Conservation (phyloP, 2,113 vertebrate species). For the Hystrix brachyura region DNA sequence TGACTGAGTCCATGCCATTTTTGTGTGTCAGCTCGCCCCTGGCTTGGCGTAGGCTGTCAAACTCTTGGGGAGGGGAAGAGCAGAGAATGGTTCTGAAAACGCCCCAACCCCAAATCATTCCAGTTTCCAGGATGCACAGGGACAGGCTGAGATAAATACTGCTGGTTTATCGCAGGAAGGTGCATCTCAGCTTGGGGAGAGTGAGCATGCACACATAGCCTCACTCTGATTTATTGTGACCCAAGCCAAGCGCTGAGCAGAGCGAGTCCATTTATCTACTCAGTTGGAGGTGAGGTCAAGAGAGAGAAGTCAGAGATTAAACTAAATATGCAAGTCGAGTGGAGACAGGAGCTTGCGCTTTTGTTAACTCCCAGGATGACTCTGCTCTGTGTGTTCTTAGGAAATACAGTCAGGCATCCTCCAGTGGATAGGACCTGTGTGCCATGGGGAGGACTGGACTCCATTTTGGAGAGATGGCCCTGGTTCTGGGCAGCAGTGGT, state of each 20-base stretch:
- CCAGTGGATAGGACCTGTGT: fast-evolving
- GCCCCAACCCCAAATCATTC: neutral
- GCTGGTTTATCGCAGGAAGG: neutral
- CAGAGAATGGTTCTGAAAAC: neutral
- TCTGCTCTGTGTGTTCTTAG: neutral
- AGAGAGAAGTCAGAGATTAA: neutral
- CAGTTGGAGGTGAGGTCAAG: neutral
- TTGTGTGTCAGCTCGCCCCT: neutral
- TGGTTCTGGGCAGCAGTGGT: neutral
- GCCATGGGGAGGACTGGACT: fast-evolving
- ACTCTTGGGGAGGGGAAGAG: neutral
- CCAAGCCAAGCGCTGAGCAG: neutral
- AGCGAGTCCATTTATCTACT: neutral
- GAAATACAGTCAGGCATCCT: fast-evolving
- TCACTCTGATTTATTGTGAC: neutral
- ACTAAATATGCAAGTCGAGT: fast-evolving
- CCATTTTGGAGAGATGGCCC: neutral
- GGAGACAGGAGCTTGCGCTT: neutral
- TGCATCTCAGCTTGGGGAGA: neutral
- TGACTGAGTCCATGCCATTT: neutral
- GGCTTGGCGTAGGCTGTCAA: constrained; percentile 25
- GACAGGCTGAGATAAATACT: neutral
- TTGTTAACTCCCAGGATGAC: neutral
- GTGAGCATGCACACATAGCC: fast-evolving
- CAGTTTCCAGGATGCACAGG: fast-evolving